Base-by-base conservation (phyloP, 2,888 invertebrate species). In the Cataglyphis albicans region DNA sequence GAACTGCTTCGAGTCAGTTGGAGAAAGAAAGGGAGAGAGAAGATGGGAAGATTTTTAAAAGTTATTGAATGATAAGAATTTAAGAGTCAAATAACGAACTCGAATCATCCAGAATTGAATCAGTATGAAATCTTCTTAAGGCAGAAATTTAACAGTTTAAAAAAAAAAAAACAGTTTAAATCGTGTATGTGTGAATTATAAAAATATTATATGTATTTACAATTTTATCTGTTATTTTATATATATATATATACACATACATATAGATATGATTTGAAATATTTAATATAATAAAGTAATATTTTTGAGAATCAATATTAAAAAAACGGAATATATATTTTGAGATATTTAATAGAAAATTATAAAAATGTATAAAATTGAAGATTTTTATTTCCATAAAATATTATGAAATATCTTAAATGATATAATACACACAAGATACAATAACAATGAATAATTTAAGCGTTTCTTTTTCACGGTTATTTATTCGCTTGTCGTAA, bases 1-100 rank as follows among this genome's bases (percentile, higher is more conserved):
- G 93, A 93, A 93, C 90, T 83, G 52, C 87, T 78, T 84, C 84
- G 84, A 83, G 82, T 82, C 83, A 63, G 18, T 70, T 18, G 29
- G 18, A 25, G 12, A 41, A 12, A 52, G 15, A 61, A 41, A 74
- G 61, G 15, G 44, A 44, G 52, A n/a, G 18, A n/a, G 21, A 21
- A 21, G 21, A 12, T 15, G 32, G 21, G 4, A 76, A 41, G 38
- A 68, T 68, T 5, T 41, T n/a, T 29, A 15, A n/a, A 32, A 15
- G 10, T 38, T 65, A 35, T 21, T 12, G 15, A 64, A 64, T 65
- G 38, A 29, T 12, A 12, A n/a, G 41, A 9, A 41, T 78, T 78
- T 21, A n/a, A 12, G 25, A 32, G 21, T 5, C 5, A 12, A 61
- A 18, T 74, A 29, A 38, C 3, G n/a, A 35, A 32, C 21, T 32